These are phyloP conservation scores for Siniperca obscura DNA, from an alignment of 2,797 vertebrate genomes.

Conservation along the genomic window DNA sequence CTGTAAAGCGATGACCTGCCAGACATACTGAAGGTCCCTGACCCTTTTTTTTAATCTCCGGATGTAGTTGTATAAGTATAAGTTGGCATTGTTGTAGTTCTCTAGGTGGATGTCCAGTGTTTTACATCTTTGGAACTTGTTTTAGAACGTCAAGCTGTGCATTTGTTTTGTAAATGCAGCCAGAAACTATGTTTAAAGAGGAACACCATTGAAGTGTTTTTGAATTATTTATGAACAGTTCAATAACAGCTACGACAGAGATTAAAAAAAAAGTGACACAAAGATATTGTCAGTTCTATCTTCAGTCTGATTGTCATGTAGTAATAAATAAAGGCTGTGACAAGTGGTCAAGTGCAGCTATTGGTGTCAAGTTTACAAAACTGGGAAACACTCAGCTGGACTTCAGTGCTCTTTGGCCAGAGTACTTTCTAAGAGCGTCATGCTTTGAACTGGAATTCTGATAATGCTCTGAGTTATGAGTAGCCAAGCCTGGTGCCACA, in stretches of 20 bases:
- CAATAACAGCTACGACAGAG: background rate
- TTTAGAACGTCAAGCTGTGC: background rate
- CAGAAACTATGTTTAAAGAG: background rate
- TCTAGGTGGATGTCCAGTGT: background rate
- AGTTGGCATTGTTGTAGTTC: background rate
- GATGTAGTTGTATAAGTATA: background rate
- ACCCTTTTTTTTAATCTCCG: background rate
- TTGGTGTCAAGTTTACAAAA: slow-evolving; percentile 8
- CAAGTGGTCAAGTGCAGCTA: background rate
- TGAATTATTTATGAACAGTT: background rate
- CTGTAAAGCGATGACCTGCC: background rate
- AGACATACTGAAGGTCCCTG: background rate
- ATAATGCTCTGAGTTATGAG: slow-evolving; percentile 54
- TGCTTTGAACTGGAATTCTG: slow-evolving; percentile 31
- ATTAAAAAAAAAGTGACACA: too few relatives aligned
- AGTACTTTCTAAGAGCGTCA: background rate
- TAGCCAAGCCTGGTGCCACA: slow-evolving; percentile 28
- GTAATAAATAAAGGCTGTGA: background rate
- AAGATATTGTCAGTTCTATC: background rate
- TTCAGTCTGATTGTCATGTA: background rate
- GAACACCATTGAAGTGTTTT: background rate
- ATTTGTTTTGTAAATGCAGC: background rate
- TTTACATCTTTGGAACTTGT: background rate
- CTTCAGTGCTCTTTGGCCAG: background rate
- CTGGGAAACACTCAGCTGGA: background rate